Evolutionary conservation across 2,797 vertebrate genomes (phyloP), one percentile per base, ranked within the genome.

Genomic region (Channallabes apus): DNA sequence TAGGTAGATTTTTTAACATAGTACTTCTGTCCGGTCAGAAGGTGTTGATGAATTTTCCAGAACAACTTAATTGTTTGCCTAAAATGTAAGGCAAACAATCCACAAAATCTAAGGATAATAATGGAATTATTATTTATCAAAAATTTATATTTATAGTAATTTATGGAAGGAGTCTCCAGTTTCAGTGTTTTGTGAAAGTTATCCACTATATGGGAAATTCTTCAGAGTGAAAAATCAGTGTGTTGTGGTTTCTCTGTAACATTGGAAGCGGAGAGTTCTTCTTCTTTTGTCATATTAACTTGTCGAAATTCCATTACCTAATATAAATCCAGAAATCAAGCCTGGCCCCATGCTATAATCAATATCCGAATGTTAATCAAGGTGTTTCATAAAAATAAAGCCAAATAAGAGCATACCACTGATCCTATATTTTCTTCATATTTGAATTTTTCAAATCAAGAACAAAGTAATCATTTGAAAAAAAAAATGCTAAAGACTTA

Each of bases 351-450:
- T 15, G 32, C 27, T 82, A 83, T 61, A 85, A 73, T 82, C 71
- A 79, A 87, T 88, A 86, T 88, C 59, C 65, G 84, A 78, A 88
- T 88, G 68, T 82, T 80, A 83, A 87, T 89, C 62, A 89, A 87
- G 81, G 67, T 62, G 54, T 82, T 80, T 82, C 51, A 83, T 79
- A 86, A 69, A 88, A 78, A 82, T 38, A 78, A 88, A 84, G 61
- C 27, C 79, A 82, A 84, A 80, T 24, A 69, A 86, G 85, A 58
- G 61, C 85, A 64, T 18, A 64, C 62, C 1, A 38, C 59, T 27
- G 9, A 35, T 62, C 76, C 80, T 84, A 80, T 86, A 84, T 81
- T 59, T 82, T 46, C 67, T 78, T 18, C 72, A 85, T 86, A 69
- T 84, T 35, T 73, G 71, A 84, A 69, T 69, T 80, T 46, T 61